Base-by-base conservation (phyloP, 2,797 vertebrate species). In the Cirrhinus molitorella region DNA sequence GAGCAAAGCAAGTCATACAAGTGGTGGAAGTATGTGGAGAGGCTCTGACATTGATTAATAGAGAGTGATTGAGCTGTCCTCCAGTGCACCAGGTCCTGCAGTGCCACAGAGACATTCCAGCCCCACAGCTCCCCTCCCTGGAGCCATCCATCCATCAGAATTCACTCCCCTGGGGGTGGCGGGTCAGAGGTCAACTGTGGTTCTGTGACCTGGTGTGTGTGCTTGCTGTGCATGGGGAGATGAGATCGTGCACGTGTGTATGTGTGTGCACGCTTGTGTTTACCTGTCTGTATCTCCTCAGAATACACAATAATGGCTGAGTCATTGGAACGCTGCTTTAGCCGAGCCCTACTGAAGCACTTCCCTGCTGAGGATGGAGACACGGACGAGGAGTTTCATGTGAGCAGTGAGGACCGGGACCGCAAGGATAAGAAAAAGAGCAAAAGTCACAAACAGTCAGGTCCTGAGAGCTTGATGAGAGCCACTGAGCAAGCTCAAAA, bases 221-320 rank as follows among this genome's bases (percentile, higher is more conserved):
- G 85, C 84, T 80, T 79, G 61, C 80, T 85, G 70, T 83, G 77
- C 86, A 83, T 90, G 87, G 75, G 85, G 88, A 87, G 70, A 70
- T 53, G 83, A 45, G 81, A 79, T 65, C 59, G 57, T 66, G 34
- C 59, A 68, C 77, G 73, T 73, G 31, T 34, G 31, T 45, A 11
- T 45, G 17, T 61, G n/a, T 53, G 10, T 85, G 11, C 57, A 31
- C 31, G 14, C 77, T 72, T 37, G 43, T 47, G 55, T 74, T 79
- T 85, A 72, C 73, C 45, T 78, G 25, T 77, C 51, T 66, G 5
- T 79, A 23, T 82, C 73, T 74, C 75, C 68, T 13, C 91, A 99
- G 98, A 99, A 63, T 99, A 99, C 89, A 99, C 97, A 4, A 94
- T 96, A 92, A 99, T 99, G 98, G 97, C 98, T 0, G 97, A 98